Percentiles rank a stretch among this genome's conserved stretches.
phyloP scores from a whole-genome alignment of 2,113 vertebrate species.

The Budorcas taxicolor region DNA sequence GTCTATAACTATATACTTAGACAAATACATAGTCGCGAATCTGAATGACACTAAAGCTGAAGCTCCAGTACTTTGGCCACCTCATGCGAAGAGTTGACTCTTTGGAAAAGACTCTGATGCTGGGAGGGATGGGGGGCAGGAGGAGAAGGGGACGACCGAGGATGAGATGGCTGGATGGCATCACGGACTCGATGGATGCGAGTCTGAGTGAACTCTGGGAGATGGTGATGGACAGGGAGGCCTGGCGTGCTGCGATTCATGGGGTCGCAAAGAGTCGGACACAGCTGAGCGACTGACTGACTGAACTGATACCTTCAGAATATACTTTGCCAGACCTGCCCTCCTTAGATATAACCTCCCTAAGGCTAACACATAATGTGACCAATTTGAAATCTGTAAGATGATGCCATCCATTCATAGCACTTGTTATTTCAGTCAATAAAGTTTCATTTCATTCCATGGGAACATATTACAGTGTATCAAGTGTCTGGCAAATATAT shows the following conservation, averaged over 20 bases:
- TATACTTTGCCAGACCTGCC: background rate
- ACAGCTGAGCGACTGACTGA: no score
- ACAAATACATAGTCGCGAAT: background rate
- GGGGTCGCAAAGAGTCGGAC: no score
- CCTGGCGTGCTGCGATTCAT: no score
- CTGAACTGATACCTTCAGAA: background rate
- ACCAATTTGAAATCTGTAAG: background rate
- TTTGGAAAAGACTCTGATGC: no score
- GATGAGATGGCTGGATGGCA: no score
- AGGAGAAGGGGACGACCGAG: no score
- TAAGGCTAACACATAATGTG: background rate
- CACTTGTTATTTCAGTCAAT: background rate
- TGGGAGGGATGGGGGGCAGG: no score
- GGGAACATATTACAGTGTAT: background rate
- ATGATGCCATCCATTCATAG: background rate
- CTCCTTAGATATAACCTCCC: background rate
- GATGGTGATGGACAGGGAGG: no score
- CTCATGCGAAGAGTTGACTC: no score
- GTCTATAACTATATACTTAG: background rate
- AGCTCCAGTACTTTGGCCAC: no score
- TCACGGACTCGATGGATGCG: accelerated
- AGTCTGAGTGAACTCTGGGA: no score
- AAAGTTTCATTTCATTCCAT: background rate
- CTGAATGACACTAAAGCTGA: no score
- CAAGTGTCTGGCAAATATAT: background rate